Evolutionary conservation across 2,888 invertebrate species (phyloP).

Genomic region (Dicycla oo): DNA sequence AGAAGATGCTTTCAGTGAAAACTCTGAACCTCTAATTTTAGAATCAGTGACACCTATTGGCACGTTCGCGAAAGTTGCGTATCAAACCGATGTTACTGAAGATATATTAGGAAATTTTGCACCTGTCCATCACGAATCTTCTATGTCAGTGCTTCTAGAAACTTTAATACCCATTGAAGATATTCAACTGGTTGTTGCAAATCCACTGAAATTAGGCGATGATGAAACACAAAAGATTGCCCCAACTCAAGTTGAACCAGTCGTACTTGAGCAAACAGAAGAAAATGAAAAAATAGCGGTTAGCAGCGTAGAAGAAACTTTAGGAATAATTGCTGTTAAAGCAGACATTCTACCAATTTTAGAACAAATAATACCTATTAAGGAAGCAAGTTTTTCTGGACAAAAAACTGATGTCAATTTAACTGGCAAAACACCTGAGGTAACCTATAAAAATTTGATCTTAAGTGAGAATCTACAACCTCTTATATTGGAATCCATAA

Average conservation of each 20-base stretch:
- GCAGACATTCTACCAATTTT: conserved; percentile 11
- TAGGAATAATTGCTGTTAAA: conserved; percentile 11
- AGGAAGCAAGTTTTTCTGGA: neutral
- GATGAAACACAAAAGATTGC: neutral
- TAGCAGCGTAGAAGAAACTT: neutral
- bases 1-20: conserved; percentile 2
- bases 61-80: neutral
- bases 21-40: conserved; percentile 14
- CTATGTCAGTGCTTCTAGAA: conserved; percentile 14
- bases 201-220: neutral
- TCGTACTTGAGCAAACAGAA: conserved; percentile 15
- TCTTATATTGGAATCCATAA: conserved; percentile 33
- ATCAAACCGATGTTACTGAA: conserved; percentile 4
- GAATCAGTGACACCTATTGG: conserved; percentile 2
- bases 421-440: neutral
- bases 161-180: neutral
- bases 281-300: conserved; percentile 1
- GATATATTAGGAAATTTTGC: neutral
- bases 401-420: neutral
- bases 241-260: conserved; percentile 5
- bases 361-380: conserved; percentile 18
- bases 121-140: neutral
- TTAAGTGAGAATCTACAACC: conserved; percentile 24
- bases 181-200: neutral
- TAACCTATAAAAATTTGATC: neutral